Conservation (phyloP, 2,113 vertebrate genomes). For the Cyprinodon brontotheroides region DNA sequence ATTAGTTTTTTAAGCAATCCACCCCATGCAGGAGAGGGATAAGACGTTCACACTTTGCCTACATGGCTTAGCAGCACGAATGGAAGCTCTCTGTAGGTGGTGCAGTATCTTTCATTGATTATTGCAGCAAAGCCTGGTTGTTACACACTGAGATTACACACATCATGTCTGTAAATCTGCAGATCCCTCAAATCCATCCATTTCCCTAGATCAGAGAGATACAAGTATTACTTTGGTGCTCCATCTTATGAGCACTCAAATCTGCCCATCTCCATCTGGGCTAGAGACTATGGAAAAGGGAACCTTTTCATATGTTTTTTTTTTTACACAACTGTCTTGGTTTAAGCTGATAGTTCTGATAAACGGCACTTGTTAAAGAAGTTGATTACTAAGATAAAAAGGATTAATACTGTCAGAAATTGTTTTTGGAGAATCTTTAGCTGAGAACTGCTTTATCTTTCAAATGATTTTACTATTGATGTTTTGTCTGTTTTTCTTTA, state of each 20-base stretch:
- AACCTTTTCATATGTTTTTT: too few species aligned
- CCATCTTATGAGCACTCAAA: background rate
- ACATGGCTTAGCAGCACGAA: slow-evolving; percentile 14
- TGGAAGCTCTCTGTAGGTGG: slow-evolving; percentile 29
- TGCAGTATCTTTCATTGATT: slow-evolving; percentile 38
- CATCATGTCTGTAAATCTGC: background rate
- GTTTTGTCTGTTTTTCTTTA: too few species aligned
- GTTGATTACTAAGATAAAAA: too few species aligned
- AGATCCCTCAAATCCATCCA: background rate
- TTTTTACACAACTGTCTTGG: too few species aligned
- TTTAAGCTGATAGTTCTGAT: too few species aligned
- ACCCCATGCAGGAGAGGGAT: background rate
- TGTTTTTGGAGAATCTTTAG: too few species aligned
- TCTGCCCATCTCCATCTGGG: background rate
- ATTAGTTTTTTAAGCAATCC: background rate
- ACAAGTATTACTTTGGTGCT: too few species aligned
- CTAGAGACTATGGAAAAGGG: background rate
- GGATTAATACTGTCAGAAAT: too few species aligned
- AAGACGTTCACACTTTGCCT: slow-evolving; percentile 12
- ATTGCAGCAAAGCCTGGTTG: slow-evolving; percentile 16
- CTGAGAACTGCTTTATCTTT: too few species aligned
- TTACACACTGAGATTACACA: slow-evolving; percentile 14
- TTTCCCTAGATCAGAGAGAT: background rate
- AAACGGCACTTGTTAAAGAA: too few species aligned
- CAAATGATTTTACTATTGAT: too few species aligned